These are phyloP conservation scores for Catalaphyllia jardinei DNA, from an alignment of 64 coral and sea anemone species.

Conservation along the genomic window DNA sequence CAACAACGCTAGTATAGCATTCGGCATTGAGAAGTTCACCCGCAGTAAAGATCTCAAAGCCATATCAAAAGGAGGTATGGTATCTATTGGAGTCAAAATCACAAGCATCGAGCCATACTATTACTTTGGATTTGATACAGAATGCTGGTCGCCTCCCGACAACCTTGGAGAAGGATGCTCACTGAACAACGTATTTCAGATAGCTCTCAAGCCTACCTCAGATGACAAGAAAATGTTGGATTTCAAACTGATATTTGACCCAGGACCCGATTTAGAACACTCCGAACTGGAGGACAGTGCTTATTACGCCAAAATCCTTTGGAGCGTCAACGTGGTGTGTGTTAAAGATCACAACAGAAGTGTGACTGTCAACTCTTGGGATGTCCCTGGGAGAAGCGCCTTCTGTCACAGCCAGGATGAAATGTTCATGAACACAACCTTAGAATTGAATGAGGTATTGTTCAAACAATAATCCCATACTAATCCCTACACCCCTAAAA, in stretches of 20 bases:
- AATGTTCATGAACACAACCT: conserved; percentile 59
- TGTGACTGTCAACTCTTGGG: conserved; percentile 70
- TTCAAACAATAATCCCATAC: not conserved
- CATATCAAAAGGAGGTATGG: conserved; percentile 84
- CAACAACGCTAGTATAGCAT: conserved; percentile 64
- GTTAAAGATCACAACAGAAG: conserved; percentile 78
- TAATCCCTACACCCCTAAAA: not conserved
- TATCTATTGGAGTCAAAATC: conserved; percentile 81
- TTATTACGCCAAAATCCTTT: conserved; percentile 92
- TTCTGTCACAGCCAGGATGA: conserved; percentile 92
- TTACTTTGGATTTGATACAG: conserved; percentile 89
- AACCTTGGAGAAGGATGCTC: conserved; percentile 44
- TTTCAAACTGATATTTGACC: conserved; percentile 90
- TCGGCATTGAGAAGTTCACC: conserved; percentile 92
- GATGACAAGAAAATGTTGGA: conserved; percentile 60
- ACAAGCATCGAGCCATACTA: conserved; percentile 82
- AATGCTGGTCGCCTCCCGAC: conserved; percentile 62
- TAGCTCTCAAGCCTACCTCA: conserved; percentile 50
- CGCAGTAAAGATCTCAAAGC: conserved; percentile 87
- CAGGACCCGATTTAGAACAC: conserved; percentile 46
- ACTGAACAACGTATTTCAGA: conserved; percentile 65
- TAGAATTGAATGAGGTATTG: conserved; percentile 81
- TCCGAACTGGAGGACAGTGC: conserved; percentile 83
- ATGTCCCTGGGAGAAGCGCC: conserved; percentile 70
- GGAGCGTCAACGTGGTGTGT: conserved; percentile 82